Base-by-base conservation (phyloP, 1,140 invertebrate genomes). In the Aethina tumida region DNA sequence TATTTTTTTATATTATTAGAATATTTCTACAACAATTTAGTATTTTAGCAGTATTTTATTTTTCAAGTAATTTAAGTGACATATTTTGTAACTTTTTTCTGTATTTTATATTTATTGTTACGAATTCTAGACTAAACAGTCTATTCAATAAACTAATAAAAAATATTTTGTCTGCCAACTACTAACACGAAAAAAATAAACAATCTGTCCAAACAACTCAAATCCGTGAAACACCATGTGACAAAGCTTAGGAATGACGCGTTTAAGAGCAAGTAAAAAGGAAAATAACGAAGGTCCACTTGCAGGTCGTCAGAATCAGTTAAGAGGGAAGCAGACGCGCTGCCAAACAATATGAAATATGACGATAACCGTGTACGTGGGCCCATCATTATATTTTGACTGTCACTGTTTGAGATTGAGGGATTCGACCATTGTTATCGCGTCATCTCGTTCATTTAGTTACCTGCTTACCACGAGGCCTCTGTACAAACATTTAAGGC, bases 381-480 rank as follows among this genome's bases (percentile, higher is more conserved):
- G 31, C n/a, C n/a, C n/a, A n/a, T n/a, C n/a, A n/a, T n/a, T n/a
- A 18, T 33, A 13, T 33, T 33, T 33, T 33, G 31, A 33, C 31
- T 33, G 31, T 19, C 31, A 10, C 16, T 19, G 12, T 9, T 12
- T 16, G 22, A 33, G 31, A 33, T 33, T 33, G 31, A 33, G 17
- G 31, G 19, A 20, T 33, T 10, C 10, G 16, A 10, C 10, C 18
- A 33, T 33, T 19, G 14, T 33, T 33, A 33, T 33, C 31, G 1
- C 7, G 7, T n/a, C 12, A 33, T 33, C 31, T 33, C 31, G 7
- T 17, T 20, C 9, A 33, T 33, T 33, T 19, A 33, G 15, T 32
- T 32, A 32, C 30, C 15, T 33, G 18, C 24, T 13, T 26, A 13
- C 13, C 24, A 13, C n/a, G 24, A 24, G 5, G 24, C n/a, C n/a